These are phyloP conservation scores for Hoplostethus atlanticus DNA, from an alignment of 2,797 vertebrate species.

Conservation along the genomic window DNA sequence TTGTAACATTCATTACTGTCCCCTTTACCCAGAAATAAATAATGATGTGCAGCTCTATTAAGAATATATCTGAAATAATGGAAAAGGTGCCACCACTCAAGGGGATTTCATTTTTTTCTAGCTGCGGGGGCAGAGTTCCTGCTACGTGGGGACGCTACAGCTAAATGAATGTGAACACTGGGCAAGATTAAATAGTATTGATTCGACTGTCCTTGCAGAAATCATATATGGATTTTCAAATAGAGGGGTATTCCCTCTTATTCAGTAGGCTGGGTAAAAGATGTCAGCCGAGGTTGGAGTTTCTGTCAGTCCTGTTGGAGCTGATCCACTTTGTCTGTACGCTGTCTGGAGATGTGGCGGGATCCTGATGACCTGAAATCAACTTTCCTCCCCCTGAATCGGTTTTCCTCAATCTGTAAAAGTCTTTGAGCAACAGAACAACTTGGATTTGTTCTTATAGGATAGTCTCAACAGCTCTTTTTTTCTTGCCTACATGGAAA, in stretches of 20 bases:
- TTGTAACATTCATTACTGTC: slow-evolving; percentile 34
- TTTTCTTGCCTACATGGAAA: background rate
- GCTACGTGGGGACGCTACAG: no score
- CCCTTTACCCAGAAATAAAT: slow-evolving; percentile 58
- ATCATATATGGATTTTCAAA: background rate
- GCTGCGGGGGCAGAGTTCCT: no score
- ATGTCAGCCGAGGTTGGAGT: no score
- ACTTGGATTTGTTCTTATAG: background rate
- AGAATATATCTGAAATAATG: slow-evolving; percentile 11
- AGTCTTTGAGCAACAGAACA: slow-evolving; percentile 10
- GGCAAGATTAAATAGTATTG: no score
- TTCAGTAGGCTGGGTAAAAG: no score
- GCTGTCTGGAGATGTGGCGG: background rate
- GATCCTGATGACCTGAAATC: no score
- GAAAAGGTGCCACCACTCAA: slow-evolving; percentile 23
- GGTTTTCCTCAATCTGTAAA: background rate
- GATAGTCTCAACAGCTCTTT: background rate
- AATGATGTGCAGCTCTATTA: slow-evolving; percentile 50
- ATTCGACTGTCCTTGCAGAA: background rate
- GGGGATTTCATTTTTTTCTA: slow-evolving; percentile 41
- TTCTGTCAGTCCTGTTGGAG: no score
- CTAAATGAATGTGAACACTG: no score
- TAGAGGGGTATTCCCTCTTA: background rate
- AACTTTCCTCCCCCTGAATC: slow-evolving; percentile 1
- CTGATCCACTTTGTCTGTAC: no score